A percentile compares a stretch with the other conserved stretches of the same genome.
Evolutionary conservation across 2,113 vertebrate genomes (phyloP).

Genomic region (Willisornis vidua): DNA sequence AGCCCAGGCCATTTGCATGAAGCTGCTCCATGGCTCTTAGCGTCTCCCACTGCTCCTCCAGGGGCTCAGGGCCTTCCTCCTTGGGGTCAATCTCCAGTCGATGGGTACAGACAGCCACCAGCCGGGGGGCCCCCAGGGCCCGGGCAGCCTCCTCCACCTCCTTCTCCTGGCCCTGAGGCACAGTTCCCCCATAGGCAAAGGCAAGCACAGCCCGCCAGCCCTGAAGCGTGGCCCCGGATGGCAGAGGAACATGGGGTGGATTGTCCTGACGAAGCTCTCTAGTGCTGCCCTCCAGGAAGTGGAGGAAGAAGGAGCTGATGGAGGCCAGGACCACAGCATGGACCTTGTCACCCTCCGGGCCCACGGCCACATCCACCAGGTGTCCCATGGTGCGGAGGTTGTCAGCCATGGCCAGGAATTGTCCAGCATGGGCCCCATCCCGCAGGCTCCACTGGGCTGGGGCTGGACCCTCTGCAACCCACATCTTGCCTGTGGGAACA

Average conservation of each 20-base stretch:
- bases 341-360: not conserved
- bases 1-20: conserved; percentile 74
- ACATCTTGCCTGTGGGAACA: conserved; percentile 44
- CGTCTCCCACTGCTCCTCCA: conserved; percentile 74
- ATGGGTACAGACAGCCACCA: conserved; percentile 68
- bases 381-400: not conserved
- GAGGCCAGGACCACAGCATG: conserved; percentile 55
- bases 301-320: conserved; percentile 58
- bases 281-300: conserved; percentile 15
- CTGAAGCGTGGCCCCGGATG: not conserved
- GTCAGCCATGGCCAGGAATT: not conserved
- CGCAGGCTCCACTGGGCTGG: conserved; percentile 30
- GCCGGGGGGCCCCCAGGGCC: conserved; percentile 71
- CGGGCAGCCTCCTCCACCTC: conserved; percentile 74
- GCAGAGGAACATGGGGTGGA: not conserved
- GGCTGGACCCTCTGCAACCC: conserved; percentile 19
- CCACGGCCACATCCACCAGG: conserved; percentile 43
- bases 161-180: conserved; percentile 11
- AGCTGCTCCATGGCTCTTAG: conserved; percentile 75
- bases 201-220: conserved; percentile 73
- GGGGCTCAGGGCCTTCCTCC: not conserved
- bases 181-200: conserved; percentile 84
- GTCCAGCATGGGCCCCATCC: not conserved
- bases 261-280: not conserved
- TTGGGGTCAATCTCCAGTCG: not conserved